Base-by-base conservation (phyloP, 2,888 invertebrate genomes). In the Cosmia pyralina region DNA sequence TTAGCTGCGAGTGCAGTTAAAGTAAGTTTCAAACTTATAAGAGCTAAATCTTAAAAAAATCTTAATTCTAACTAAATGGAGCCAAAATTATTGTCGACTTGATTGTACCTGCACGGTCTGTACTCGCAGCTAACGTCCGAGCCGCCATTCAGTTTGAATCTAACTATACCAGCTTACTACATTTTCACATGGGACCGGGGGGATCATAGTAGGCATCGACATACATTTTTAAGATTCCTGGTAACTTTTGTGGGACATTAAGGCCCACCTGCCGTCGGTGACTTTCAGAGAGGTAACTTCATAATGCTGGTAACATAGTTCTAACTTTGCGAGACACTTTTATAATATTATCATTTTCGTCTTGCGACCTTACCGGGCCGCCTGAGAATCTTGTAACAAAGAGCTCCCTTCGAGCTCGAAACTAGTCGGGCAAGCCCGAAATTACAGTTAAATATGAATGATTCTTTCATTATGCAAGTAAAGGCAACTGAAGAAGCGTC, bases 391-490 rank as follows among this genome's bases (percentile, higher is more conserved):
- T 22, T 11, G 4, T 28, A 22, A 44, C 50, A 10, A 58, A n/a
- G 13, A 58, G 0, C 17, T 71, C 28, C n/a, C 59, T 38, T 15
- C 8, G 8, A 38, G n/a, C n/a, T 64, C n/a, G 10, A 41, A 48
- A 48, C 28, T 15, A 48, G 22, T n/a, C 22, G 8, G 15, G 2
- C 11, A 19, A 46, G 11, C 28, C 2, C 46, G 11, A 72, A 63
- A 22, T 62, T 4, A 73, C 8, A 55, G 46, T 17, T 22, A 34
- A 58, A 38, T 10, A n/a, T 17, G 11, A 72, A 38, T 53, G 7
- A 72, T 46, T 62, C 4, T 46, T 62, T n/a, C 19, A 44, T 8
- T 44, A 74, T 28, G 75, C 46, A 48, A 64, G 34, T 64, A 57
- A 57, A 22, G n/a, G 15, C 63, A 46, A 65, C 19, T 38, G 13